Conservation (phyloP, 1,140 invertebrate genomes). For the roundworm (Caenorhabditis elegans) region WBcel235 BX284602.5:4707501-4708000, state of each 20-base stretch:
- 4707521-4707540: slow-evolving; percentile 88
- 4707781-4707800: slow-evolving; percentile 86
- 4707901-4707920: slow-evolving; percentile 71
- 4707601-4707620: slow-evolving; percentile 67
- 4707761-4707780: slow-evolving; percentile 91
- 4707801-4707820: slow-evolving; percentile 90
- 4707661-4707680: slow-evolving; percentile 87
- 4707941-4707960: slow-evolving; percentile 58
- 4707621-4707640: slow-evolving; percentile 64
- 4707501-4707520: slow-evolving; percentile 71
- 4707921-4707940: slow-evolving; percentile 44
- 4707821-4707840: slow-evolving; percentile 80
- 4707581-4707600: slow-evolving; percentile 90
- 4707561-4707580: slow-evolving; percentile 82
- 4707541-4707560: slow-evolving; percentile 82
- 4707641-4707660: slow-evolving; percentile 76
- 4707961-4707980: slow-evolving; percentile 90
- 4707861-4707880: slow-evolving; percentile 84
- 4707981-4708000: slow-evolving; percentile 83
- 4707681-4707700: slow-evolving; percentile 85
- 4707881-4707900: slow-evolving; percentile 84
- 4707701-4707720: slow-evolving; percentile 85
- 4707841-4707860: slow-evolving; percentile 79
- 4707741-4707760: slow-evolving; percentile 91
- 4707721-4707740: slow-evolving; percentile 82